These are phyloP conservation scores for Pachyrhynchus sulphureomaculatus DNA, from an alignment of 1,140 invertebrate species.

Conservation along the genomic window DNA sequence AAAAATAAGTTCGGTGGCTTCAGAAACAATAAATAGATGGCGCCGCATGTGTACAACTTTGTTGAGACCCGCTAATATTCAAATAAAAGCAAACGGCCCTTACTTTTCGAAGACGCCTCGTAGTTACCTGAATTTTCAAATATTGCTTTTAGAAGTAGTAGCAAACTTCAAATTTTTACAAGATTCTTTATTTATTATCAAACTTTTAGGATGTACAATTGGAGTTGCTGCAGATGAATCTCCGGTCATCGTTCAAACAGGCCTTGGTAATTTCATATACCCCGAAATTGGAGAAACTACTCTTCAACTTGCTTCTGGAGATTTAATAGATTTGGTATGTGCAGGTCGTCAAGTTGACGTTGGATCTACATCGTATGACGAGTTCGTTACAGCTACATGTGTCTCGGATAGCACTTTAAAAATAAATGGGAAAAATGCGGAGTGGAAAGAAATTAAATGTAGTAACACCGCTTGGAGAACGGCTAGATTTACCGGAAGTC, in stretches of 20 bases:
- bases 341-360: neutral
- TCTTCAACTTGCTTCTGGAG: neutral
- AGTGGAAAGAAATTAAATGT: neutral
- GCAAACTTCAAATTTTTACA: no score
- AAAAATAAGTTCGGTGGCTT: no score
- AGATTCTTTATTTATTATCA: no score
- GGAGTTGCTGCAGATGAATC: neutral
- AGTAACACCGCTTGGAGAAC: neutral
- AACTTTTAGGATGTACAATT: neutral
- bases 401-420: neutral
- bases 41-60: no score
- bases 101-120: no score
- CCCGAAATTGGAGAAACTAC: neutral
- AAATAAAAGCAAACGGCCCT: no score
- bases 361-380: neutral
- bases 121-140: no score
- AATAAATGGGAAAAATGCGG: neutral
- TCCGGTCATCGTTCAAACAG: neutral
- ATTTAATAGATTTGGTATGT: neutral
- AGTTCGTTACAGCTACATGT: neutral
- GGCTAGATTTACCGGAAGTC: neutral
- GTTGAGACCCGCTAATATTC: no score
- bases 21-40: no score
- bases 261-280: neutral
- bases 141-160: no score